Evolutionary conservation across 2,113 vertebrate genomes (phyloP), one percentile per base, ranked within the genome.

Genomic region (Scopus umbretta): DNA sequence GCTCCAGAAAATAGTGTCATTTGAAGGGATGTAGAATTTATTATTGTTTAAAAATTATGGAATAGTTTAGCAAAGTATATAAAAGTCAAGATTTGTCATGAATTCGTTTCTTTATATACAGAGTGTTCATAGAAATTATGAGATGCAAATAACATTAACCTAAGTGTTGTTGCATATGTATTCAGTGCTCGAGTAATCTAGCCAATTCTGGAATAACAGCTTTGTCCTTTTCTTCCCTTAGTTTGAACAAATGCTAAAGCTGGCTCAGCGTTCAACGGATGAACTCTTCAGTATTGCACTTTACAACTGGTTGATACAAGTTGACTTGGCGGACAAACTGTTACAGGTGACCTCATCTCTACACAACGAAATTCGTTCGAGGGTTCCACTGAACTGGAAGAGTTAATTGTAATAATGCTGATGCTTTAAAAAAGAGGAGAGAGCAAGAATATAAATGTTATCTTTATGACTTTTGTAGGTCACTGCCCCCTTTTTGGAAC

Each of bases 231-330:
- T 80, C n/a, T 96, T 83, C 52, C 75, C 95, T 76, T 80, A 99
- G 99, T 99, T 99, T 98, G 99, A 99, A 97, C 99, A 99, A 96
- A 99, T 99, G 98, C 98, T 99, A 4, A 99, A 98, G 66, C 87
- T 99, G 92, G 98, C 99, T 68, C 99, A 99, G 93, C 98, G 98
- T 88, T 99, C 99, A 47, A 98, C 99, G 87, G 99, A 99, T 83
- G 99, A 99, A 86, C 98, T 99, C 53, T 99, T 99, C 90, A 99
- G 99, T 97, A 99, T 99, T 80, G 99, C 99, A 14, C 98, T 99
- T 71, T 99, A 99, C 97, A 99, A 99, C 92, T 99, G 99, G 99
- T 98, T 99, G 67, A 99, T 99, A 92, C 99, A 99, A 96, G 99
- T 98, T 21, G 99, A 99, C 91, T 98, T 99, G 87, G 98, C 98